These are phyloP conservation scores for Galeopsomyia nigrocyanea DNA, from an alignment of 2,888 invertebrate species.

Conservation along the genomic window DNA sequence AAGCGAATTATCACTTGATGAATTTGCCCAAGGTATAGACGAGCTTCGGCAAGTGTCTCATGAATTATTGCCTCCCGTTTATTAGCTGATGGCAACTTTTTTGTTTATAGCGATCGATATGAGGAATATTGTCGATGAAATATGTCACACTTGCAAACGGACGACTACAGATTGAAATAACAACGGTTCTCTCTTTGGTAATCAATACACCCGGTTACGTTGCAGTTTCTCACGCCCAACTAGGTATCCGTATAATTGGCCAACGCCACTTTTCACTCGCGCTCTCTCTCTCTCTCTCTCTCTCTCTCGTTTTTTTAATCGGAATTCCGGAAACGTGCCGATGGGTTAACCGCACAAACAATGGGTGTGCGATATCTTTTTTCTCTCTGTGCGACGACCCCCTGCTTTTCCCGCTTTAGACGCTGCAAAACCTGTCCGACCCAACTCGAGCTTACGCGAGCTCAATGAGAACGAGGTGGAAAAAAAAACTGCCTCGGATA, in stretches of 20 bases:
- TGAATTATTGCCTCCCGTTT: constrained; percentile 62
- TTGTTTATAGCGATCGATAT: background rate
- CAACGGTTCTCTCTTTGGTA: constrained; percentile 6
- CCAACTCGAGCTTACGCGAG: constrained; percentile 46
- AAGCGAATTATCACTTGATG: constrained; percentile 60
- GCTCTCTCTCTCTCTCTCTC: too few relatives aligned
- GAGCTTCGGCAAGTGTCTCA: constrained; percentile 57
- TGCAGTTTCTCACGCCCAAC: constrained; percentile 63
- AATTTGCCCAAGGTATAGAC: constrained; percentile 22
- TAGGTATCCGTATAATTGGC: constrained; percentile 53
- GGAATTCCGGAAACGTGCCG: constrained; percentile 54
- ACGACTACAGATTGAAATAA: background rate
- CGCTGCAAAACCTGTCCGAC: constrained; percentile 49
- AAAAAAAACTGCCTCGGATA: constrained; percentile 10
- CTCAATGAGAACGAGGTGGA: background rate
- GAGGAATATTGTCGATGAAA: too few relatives aligned
- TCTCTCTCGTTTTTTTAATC: constrained; percentile 50
- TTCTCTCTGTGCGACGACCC: constrained; percentile 31
- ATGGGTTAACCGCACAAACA: constrained; percentile 66
- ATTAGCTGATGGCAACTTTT: constrained; percentile 13
- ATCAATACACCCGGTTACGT: constrained; percentile 32
- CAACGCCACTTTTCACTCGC: constrained; percentile 28
- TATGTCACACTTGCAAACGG: too few relatives aligned
- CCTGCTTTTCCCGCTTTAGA: constrained; percentile 44
- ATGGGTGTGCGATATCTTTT: constrained; percentile 50